A percentile compares a stretch with the other conserved stretches of the same genome.
Evolutionary conservation across 2,113 vertebrate genomes (phyloP).

Genomic region (Cheirogaleus medius): DNA sequence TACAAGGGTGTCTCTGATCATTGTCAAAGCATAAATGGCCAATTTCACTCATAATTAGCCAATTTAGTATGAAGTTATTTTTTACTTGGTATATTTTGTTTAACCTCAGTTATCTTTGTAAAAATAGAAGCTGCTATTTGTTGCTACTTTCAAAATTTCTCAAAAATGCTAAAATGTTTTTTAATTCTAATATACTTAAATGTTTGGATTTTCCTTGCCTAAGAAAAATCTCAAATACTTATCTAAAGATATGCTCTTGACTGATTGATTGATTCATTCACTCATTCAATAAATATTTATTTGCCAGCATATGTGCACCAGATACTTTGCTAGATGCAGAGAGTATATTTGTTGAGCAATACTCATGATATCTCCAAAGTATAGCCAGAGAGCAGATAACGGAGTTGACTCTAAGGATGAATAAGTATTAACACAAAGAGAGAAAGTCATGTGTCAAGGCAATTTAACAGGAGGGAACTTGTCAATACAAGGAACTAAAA

Average conservation of each 20-base stretch:
- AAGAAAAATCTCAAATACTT: constrained; percentile 20
- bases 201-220: background rate
- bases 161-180: constrained; percentile 47
- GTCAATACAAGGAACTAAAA: background rate
- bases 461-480: background rate
- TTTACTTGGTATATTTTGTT: constrained; percentile 63
- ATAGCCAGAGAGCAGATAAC: background rate
- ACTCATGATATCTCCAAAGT: background rate
- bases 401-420: background rate
- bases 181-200: constrained; percentile 23
- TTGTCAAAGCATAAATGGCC: constrained; percentile 58
- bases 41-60: constrained; percentile 70
- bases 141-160: constrained; percentile 49
- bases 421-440: background rate
- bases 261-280: background rate
- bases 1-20: constrained; percentile 59
- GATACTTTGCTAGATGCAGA: background rate
- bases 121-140: constrained; percentile 52
- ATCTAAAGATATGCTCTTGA: constrained; percentile 25
- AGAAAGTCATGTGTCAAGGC: background rate
- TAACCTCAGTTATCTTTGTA: constrained; percentile 55
- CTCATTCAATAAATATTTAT: constrained; percentile 3
- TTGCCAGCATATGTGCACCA: background rate
- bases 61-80: constrained; percentile 62
- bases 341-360: background rate